Percentiles rank a stretch among this genome's conserved stretches.
phyloP scores from a whole-genome alignment of 2,113 vertebrate genomes.

The Macheiramphus alcinus region DNA sequence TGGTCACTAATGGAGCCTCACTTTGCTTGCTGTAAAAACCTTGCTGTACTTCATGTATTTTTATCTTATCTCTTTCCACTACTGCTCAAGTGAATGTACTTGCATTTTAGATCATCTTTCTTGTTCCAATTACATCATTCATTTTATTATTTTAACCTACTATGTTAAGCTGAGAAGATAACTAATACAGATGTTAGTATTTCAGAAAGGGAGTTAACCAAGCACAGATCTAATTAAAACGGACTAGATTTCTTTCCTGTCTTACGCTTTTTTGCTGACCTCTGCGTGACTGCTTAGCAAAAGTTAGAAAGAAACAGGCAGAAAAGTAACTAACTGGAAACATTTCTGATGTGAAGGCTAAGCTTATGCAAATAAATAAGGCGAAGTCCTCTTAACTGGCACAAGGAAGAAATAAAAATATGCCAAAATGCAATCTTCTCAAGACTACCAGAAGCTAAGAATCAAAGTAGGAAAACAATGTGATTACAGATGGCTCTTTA shows the following conservation, averaged over 20 bases:
- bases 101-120: slow-evolving; percentile 18
- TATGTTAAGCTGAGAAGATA: slow-evolving; percentile 49
- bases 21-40: not conserved
- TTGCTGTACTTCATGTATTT: not conserved
- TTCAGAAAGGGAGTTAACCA: slow-evolving; percentile 34
- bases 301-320: slow-evolving; percentile 23
- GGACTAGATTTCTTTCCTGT: slow-evolving; percentile 6
- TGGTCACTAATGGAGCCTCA: not conserved
- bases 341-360: not conserved
- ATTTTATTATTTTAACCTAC: slow-evolving; percentile 25
- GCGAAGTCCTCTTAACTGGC: not conserved
- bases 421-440: not conserved
- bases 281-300: slow-evolving; percentile 15
- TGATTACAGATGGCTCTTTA: not conserved
- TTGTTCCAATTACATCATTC: slow-evolving; percentile 9
- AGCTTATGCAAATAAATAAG: not conserved
- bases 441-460: not conserved
- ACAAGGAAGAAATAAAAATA: not conserved
- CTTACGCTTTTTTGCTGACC: slow-evolving; percentile 2
- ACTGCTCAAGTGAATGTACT: not conserved
- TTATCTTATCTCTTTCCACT: slow-evolving; percentile 39
- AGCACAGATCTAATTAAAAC: slow-evolving; percentile 33
- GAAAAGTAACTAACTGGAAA: slow-evolving; percentile 7
- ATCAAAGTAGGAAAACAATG: not conserved
- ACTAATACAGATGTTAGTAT: slow-evolving; percentile 35